These are phyloP conservation scores for Eupithecia tripunctaria DNA, from an alignment of 2,888 invertebrate genomes.

Conservation along the genomic window DNA sequence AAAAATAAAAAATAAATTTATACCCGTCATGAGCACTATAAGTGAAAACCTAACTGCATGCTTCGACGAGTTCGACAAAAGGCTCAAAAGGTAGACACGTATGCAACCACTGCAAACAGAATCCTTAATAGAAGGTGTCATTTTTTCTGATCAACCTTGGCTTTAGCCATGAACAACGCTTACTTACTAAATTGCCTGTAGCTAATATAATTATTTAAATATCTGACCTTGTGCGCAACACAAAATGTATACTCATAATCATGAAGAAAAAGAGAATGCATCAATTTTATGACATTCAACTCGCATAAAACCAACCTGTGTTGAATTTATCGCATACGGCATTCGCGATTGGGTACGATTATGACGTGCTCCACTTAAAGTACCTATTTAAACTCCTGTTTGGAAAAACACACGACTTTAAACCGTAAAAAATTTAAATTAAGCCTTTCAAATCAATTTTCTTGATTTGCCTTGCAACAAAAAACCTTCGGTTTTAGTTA, in stretches of 20 bases:
- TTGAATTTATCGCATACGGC: not conserved
- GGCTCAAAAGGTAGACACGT: not conserved
- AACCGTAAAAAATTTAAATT: not conserved
- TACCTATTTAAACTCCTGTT: not conserved
- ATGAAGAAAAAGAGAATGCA: not conserved
- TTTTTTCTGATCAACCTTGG: slow-evolving; percentile 60
- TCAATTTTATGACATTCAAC: slow-evolving; percentile 9
- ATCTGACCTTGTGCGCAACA: slow-evolving; percentile 13
- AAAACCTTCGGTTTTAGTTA: slow-evolving; percentile 11
- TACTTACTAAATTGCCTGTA: slow-evolving; percentile 54
- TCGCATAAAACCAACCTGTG: slow-evolving; percentile 3
- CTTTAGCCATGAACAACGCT: slow-evolving; percentile 49
- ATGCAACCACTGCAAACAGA: slow-evolving; percentile 18
- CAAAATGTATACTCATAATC: not conserved
- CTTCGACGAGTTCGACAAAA: not conserved
- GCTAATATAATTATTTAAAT: not conserved
- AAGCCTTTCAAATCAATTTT: slow-evolving; percentile 7
- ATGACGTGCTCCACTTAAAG: not conserved
- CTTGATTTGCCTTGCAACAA: slow-evolving; percentile 5
- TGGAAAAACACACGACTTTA: not conserved
- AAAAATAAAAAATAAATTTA: too few species aligned
- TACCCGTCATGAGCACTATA: not conserved
- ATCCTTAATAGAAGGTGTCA: slow-evolving; percentile 57
- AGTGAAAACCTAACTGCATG: not conserved
- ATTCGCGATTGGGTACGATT: not conserved